Evolutionary conservation across 2,888 invertebrate species (phyloP), one percentile per base, ranked within the genome.

Genomic region (Oscheius myriophilus): DNA sequence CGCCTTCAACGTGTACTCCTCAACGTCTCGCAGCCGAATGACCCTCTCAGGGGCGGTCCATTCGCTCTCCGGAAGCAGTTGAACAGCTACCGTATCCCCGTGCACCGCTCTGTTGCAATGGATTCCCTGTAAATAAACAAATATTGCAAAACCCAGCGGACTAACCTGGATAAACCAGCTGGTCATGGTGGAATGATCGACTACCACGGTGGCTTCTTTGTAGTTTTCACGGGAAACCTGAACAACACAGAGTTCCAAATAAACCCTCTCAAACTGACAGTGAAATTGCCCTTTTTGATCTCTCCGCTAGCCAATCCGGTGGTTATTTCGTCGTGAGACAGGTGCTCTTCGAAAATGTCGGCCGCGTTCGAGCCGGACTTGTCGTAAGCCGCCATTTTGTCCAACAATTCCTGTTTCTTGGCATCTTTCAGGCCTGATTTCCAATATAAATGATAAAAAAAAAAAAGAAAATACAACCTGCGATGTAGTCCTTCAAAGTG

Each of bases 51-150:
- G 96, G 49, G 91, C 91, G 9, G 92, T 91, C 98, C 98, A 98
- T 83, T 96, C 90, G 9, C 91, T 90, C 89, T 95, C 91, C 0
- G 95, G 92, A 55, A 97, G 89, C 55, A 98, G 88, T 88, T 95
- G 91, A 63, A 98, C 89, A 6, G 95, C 97, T 6, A 98, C 96
- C 49, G 92, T 89, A 86, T 98, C 98, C 9, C 85, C 96, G 87
- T 97, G 93, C 0, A 97, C 92, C 2, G 95, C 94, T 72, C 98
- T 91, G 88, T 98, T 98, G 66, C 96, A 90, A 62, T 93, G 91
- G 64, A 91, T 90, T 70, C 92, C 64, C 91, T 66, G 45, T 33
- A 42, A 54, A 25, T 45, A 23, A 43, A 45, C 16, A 14, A 18
- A 11, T 33, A 3, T 39, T n/a, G 43, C 25, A 25, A 46, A 43